Base-by-base conservation (phyloP, 2,113 vertebrate species). In the Cichladusa arquata region DNA sequence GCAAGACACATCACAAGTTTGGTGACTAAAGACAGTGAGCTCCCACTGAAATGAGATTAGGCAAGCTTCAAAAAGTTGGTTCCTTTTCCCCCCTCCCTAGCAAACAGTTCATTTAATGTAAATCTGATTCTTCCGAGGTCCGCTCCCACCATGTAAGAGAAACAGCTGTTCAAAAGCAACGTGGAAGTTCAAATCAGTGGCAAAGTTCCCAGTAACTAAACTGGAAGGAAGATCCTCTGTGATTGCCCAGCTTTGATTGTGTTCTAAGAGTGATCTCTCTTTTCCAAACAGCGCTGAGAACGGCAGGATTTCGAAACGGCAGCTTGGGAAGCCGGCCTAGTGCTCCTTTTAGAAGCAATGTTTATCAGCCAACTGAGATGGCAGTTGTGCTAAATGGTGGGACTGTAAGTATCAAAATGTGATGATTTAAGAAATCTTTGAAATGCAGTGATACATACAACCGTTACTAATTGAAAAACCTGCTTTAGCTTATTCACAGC, bases 361-460 rank as follows among this genome's bases (percentile, higher is more conserved):
- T 99, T 71, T 99, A 99, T 97, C 99, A 99, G 97, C 99, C 99
- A 66, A 99, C 99, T 20, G 99, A 99, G 98, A 99, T 99, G 99
- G 99, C 99, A 90, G 99, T 99, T 95, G 99, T 99, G 94, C 98
- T 99, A 81, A 99, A 99, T 65, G 99, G 99, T 81, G 99, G 99
- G 97, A 99, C 99, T 96, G 99, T 99, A 98, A 99, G 99, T 99
- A 98, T 98, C 78, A 94, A 94, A 96, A 90, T 73, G 86, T 95
- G 93, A 97, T 16, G 56, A 64, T 66, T 84, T 96, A 79, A 87
- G 93, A 76, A 78, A 64, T 91, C 90, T 91, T 69, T 40, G 66
- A 77, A 56, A 45, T 34, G 38, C 40, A 36, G 38, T 23, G 82
- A 69, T 79, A 66, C 20, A 61, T 79, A 18, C 64, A 72, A 50